Evolutionary conservation across 2,888 invertebrate genomes (phyloP), one percentile per base, ranked within the genome.

Genomic region (Endomychus coccineus): DNA sequence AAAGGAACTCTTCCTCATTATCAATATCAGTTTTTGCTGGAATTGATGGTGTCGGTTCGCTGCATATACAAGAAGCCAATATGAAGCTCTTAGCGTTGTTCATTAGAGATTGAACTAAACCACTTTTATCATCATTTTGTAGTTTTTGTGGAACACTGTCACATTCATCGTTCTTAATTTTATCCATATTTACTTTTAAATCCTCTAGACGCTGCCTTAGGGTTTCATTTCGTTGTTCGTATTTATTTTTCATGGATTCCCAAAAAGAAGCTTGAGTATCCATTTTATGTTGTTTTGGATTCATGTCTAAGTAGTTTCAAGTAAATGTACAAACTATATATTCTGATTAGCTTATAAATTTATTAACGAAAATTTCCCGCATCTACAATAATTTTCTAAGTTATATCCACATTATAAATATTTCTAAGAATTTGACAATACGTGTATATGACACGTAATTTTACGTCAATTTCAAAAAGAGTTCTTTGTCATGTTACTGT

Each of bases 241-340:
- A 39, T 39, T 39, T 39, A 9, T 39, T 21, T 17, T 39, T 39
- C 39, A 39, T 34, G 3, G 39, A 27, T 25, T 39, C 39, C 39
- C 39, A 39, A 16, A 34, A 34, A 11, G 31, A 24, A 21, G 19
- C 25, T 17, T 37, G 36, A 14, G 30, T 37, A 11, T 31, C 29
- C n/a, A n/a, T n/a, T n/a, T n/a, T n/a, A n/a, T n/a, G n/a, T n/a
- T n/a, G n/a, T n/a, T n/a, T n/a, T n/a, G n/a, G n/a, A n/a, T n/a
- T n/a, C n/a, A n/a, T n/a, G n/a, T n/a, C n/a, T n/a, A n/a, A n/a
- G n/a, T n/a, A n/a, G n/a, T n/a, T n/a, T n/a, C 12, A 7, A 13
- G 7, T 13, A 3, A 4, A 13, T 25, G 32, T 10, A 11, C 16
- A n/a, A 32, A 32, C 23, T 12, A 24, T 23, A 7, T 32, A 16